Base-by-base conservation (phyloP, 2,113 vertebrate genomes). In the Camelus dromedarius region DNA sequence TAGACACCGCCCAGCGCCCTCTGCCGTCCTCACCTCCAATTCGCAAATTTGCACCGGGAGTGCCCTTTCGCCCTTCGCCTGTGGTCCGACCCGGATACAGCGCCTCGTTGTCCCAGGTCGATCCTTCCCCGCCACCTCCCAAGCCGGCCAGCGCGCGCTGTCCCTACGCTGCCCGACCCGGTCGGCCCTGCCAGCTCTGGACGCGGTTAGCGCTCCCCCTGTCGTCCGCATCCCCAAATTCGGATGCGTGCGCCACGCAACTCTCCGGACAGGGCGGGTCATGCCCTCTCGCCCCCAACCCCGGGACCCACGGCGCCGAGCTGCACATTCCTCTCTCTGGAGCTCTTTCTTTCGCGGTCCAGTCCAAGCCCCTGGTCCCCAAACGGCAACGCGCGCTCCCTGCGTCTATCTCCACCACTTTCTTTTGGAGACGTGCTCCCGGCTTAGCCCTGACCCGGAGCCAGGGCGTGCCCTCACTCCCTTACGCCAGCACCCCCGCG, bases 321-420 rank as follows among this genome's bases (percentile, higher is more conserved):
- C 35, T 0, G 77, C 10, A 2, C 87, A 8, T 18, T 30, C 32
- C 10, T 48, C 72, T 19, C 4, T 11, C 50, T 0, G 1, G 24
- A 38, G 15, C 8, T 52, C 7, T 60, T 22, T 46, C 13, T 10
- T 1, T 5, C 0, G 58, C 10, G 18, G 12, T 30, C 30, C 73
- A 30, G n/a, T 28, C 72, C 66, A 13, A 1, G 15, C 4, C 56
- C 20, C 64, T 13, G 1, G 8, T 4, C 19, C 46, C 26, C 3
- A 18, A 19, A n/a, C 16, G 1, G 8, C 64, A n/a, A 3, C 0
- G 8, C 15, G 14, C 7, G 3, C 1, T 32, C 12, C 48, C 26
- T 15, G 0, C 5, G 9, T 72, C 70, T 11, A 7, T 28, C 12
- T 10, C 19, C 20, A 12, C 67, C 50, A 24, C 30, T 9, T 38